Conservation (phyloP, 2,888 invertebrate species). For the Leptodirus hochenwartii region DNA sequence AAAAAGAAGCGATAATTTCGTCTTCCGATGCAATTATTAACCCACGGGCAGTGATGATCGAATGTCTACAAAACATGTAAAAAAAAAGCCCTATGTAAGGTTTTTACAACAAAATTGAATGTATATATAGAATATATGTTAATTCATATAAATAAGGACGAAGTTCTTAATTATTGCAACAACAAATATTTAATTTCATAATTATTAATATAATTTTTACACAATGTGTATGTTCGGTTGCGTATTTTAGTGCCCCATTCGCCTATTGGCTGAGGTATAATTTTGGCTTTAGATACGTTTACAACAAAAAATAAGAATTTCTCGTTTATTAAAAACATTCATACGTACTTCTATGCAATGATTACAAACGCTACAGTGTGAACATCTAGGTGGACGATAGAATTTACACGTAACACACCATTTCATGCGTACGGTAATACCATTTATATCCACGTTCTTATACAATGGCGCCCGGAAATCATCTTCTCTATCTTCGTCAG, state of each 20-base stretch:
- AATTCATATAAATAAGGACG: too few relatives aligned
- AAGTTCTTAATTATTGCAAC: too few relatives aligned
- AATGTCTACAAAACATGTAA: conserved; percentile 71
- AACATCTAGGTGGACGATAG: conserved; percentile 96
- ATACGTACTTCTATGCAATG: conserved; percentile 81
- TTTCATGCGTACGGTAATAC: conserved; percentile 98
- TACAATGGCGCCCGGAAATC: conserved; percentile 93
- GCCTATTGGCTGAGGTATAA: too few relatives aligned
- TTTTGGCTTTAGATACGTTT: too few relatives aligned
- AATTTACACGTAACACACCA: conserved; percentile 99
- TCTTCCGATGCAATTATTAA: conserved; percentile 92
- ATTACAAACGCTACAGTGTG: conserved; percentile 98
- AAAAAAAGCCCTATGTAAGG: conserved; percentile 9
- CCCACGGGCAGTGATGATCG: conserved; percentile 99
- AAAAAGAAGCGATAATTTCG: conserved; percentile 98
- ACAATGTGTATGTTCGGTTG: too few relatives aligned
- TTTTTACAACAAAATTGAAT: too few relatives aligned
- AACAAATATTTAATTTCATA: too few relatives aligned
- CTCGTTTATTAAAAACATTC: neutral
- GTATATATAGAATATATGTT: too few relatives aligned
- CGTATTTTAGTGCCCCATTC: too few relatives aligned
- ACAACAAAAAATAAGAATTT: too few relatives aligned
- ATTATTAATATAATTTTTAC: too few relatives aligned
- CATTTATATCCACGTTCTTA: conserved; percentile 95
- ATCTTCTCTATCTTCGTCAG: conserved; percentile 94